Percentiles rank a stretch among this genome's conserved stretches.
Evolutionary conservation across 2,888 invertebrate genomes (phyloP).

Genomic region (Aproaerema taeniolella): DNA sequence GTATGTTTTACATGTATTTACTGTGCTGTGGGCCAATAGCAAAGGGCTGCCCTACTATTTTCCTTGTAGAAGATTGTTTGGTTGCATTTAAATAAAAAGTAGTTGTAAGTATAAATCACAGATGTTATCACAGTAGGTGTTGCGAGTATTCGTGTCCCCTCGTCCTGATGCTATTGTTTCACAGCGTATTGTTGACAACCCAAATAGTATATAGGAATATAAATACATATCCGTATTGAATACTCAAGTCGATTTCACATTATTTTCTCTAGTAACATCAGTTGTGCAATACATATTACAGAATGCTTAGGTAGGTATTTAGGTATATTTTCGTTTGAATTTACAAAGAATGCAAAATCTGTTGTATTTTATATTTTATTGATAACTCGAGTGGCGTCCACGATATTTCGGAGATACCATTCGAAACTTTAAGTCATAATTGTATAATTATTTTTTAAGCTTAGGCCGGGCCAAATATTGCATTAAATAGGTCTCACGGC

Average conservation of each 20-base stretch:
- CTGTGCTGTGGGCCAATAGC: slow-evolving; percentile 66
- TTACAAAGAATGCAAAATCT: slow-evolving; percentile 70
- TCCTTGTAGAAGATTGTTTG: slow-evolving; percentile 43
- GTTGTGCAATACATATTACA: slow-evolving; percentile 74
- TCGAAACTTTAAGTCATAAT: slow-evolving; percentile 68
- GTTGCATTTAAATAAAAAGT: slow-evolving; percentile 67
- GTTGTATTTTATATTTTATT: slow-evolving; percentile 75
- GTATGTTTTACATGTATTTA: slow-evolving; percentile 60
- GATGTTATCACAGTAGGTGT: slow-evolving; percentile 49
- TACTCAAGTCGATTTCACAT: slow-evolving; percentile 70
- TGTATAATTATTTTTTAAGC: slow-evolving; percentile 71
- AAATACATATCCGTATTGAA: slow-evolving; percentile 73
- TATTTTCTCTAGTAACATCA: slow-evolving; percentile 60
- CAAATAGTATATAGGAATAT: slow-evolving; percentile 64
- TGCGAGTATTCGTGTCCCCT: slow-evolving; percentile 30
- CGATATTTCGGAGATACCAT: slow-evolving; percentile 41
- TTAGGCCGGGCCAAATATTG: slow-evolving; percentile 77
- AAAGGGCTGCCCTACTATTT: slow-evolving; percentile 47
- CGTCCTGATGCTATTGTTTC: slow-evolving; percentile 63
- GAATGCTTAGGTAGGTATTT: slow-evolving; percentile 72
- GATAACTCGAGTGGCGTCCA: slow-evolving; percentile 42
- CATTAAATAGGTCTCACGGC: slow-evolving; percentile 69
- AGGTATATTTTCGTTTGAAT: slow-evolving; percentile 72
- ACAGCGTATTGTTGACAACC: slow-evolving; percentile 55
- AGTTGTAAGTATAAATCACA: slow-evolving; percentile 55